Conservation (phyloP, 2,797 vertebrate species). For the Urocyon cinereoargenteus region DNA sequence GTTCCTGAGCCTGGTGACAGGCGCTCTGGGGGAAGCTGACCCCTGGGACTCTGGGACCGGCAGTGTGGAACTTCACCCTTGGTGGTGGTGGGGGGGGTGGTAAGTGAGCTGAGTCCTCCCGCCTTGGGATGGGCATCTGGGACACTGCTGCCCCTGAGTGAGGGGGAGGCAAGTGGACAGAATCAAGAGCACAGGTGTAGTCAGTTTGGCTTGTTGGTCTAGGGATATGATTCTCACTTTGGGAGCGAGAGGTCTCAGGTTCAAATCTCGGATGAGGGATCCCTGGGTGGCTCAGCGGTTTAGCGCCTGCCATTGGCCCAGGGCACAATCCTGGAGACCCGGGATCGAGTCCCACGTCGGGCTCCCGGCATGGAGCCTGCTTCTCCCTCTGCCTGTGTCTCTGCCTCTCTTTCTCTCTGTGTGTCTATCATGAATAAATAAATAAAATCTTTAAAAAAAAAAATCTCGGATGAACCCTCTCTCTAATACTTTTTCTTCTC, state of each 20-base stretch:
- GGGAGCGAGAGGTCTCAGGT: slow-evolving; percentile 80
- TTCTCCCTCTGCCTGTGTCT: too few relatives aligned
- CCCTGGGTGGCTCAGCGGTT: too few relatives aligned
- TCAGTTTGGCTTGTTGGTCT: not conserved
- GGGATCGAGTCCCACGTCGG: too few relatives aligned
- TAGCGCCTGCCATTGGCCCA: too few relatives aligned
- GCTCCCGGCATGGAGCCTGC: too few relatives aligned
- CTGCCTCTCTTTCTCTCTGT: too few relatives aligned
- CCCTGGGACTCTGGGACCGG: not conserved
- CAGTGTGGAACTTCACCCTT: not conserved
- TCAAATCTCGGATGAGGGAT: slow-evolving; percentile 67
- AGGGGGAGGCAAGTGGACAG: not conserved
- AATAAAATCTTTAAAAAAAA: too few relatives aligned
- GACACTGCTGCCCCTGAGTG: not conserved
- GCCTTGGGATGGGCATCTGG: not conserved
- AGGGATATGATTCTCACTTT: slow-evolving; percentile 77
- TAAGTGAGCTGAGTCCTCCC: not conserved
- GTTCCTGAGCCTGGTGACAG: not conserved
- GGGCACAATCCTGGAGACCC: too few relatives aligned
- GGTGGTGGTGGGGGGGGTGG: too few relatives aligned
- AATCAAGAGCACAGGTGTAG: not conserved
- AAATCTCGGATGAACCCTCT: not conserved
- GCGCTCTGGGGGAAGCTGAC: rapidly evolving
- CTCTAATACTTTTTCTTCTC: not conserved
- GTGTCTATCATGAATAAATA: too few relatives aligned